Evolutionary conservation across 2,888 invertebrate genomes (phyloP), one percentile per base, ranked within the genome.

Genomic region (Leucozona laternaria): DNA sequence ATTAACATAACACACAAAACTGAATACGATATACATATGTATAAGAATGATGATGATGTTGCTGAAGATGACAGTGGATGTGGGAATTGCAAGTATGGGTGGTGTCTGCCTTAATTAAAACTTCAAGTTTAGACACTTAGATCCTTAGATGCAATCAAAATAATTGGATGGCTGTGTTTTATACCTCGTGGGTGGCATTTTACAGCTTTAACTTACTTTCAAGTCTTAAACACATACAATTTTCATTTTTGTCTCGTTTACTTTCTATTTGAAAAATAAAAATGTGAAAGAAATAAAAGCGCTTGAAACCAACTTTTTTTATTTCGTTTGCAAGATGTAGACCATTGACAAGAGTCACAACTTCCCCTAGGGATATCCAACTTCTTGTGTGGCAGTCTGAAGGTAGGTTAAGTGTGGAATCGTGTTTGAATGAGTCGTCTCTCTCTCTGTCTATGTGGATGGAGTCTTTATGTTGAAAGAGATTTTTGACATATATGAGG

Each of bases 341-440:
- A 83, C 83, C 83, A 83, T 64, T 64, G 64, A 64, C 64, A 45
- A 64, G 64, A 64, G 64, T 64, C 64, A 64, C 31, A 64, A 45
- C 58, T 58, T 62, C 50, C 66, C 79, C 64, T 6, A 64, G 70
- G 71, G 40, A 50, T 68, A 64, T 64, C 37, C 45, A 64, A 20
- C 22, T 20, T 76, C 84, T 84, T 71, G 71, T 84, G 79, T 64
- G 84, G 73, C 73, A 75, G 73, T 68, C 68, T 73, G 68, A 83
- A 83, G 83, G 84, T 84, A 79, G 84, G 84, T 84, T 84, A 84
- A 84, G 84, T 84, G 75, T 48, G 31, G 75, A 84, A 84, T 84
- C 84, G 79, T 84, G 84, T 84, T 84, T 84, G 75, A 76, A 64
- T 84, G 64, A 58, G 58, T 37, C 34, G n/a, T 20, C 22, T 64